Percentiles rank a stretch among this genome's conserved stretches.
Evolutionary conservation across 2,797 vertebrate genomes (phyloP).

Genomic region (Hybognathus amarus): DNA sequence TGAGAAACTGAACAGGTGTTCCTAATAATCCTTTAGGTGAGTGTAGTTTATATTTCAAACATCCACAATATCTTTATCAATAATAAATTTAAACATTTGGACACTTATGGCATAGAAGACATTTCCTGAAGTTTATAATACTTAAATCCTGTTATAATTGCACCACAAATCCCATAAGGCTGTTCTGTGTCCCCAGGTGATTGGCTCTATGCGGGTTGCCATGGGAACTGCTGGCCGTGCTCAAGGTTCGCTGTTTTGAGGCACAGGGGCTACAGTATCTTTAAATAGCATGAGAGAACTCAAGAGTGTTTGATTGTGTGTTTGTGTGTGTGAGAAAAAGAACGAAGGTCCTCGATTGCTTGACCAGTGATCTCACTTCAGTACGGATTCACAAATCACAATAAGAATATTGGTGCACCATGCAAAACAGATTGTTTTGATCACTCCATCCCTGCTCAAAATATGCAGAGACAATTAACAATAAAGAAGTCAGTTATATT

Average conservation of each 20-base stretch:
- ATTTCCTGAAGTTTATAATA: conserved; percentile 24
- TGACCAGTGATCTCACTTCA: conserved; percentile 6
- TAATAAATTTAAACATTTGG: background rate
- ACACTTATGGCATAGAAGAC: background rate
- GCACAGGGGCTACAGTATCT: conserved; percentile 40
- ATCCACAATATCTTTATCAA: background rate
- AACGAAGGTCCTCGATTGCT: background rate
- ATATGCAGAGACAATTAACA: background rate
- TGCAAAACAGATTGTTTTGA: background rate
- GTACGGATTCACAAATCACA: background rate
- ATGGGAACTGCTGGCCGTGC: conserved; percentile 56
- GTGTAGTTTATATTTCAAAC: background rate
- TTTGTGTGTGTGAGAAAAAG: conserved; percentile 14
- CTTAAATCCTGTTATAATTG: conserved; percentile 33
- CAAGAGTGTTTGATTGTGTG: conserved; percentile 30
- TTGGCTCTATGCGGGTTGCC: conserved; percentile 47
- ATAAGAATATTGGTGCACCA: background rate
- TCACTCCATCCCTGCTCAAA: background rate
- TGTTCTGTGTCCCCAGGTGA: conserved; percentile 49
- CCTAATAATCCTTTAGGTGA: too few relatives aligned
- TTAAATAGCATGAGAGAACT: conserved; percentile 33
- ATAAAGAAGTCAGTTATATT: background rate
- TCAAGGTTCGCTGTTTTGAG: conserved; percentile 46
- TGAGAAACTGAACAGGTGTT: too few relatives aligned
- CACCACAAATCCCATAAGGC: conserved; percentile 50